A percentile compares a stretch with the other conserved stretches of the same genome.
phyloP scores from a whole-genome alignment of 2,888 invertebrate species.

The Pimpla rufipes region DNA sequence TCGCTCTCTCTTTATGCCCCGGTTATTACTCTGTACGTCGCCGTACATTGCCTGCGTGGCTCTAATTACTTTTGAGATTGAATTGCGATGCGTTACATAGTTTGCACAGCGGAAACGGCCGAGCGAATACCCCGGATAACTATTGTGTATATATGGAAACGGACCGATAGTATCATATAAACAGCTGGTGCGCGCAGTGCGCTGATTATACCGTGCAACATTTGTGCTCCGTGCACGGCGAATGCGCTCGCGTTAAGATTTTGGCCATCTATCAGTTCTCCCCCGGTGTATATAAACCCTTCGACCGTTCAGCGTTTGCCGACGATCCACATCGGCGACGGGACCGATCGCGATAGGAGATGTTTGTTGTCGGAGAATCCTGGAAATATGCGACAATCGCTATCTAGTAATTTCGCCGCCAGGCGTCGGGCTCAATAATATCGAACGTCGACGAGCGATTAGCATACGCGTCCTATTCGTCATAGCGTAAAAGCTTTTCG shows the following conservation, averaged over 20 bases:
- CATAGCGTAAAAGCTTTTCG: constrained; percentile 35
- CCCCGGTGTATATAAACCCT: not conserved
- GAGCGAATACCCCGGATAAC: constrained; percentile 14
- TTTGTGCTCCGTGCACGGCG: not conserved
- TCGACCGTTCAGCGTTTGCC: not conserved
- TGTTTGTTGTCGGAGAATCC: constrained; percentile 22
- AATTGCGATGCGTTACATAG: constrained; percentile 32
- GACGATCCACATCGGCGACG: not conserved
- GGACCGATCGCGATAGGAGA: not conserved
- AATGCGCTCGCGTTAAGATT: not conserved
- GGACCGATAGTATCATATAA: not conserved
- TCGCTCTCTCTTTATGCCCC: not conserved
- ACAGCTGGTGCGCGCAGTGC: constrained; percentile 5
- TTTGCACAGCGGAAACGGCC: constrained; percentile 54
- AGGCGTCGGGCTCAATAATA: not conserved
- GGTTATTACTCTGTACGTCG: constrained; percentile 3
- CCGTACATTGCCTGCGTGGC: constrained; percentile 15
- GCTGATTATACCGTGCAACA: constrained; percentile 19
- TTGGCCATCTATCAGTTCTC: not conserved
- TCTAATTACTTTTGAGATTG: constrained; percentile 67
- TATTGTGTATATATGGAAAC: not conserved
- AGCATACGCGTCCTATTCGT: constrained; percentile 45
- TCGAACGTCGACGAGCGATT: constrained; percentile 36
- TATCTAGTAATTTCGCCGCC: constrained; percentile 33
- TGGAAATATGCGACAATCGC: constrained; percentile 27